Evolutionary conservation across 2,113 vertebrate genomes (phyloP).

Genomic region (Motacilla tschutschensis): DNA sequence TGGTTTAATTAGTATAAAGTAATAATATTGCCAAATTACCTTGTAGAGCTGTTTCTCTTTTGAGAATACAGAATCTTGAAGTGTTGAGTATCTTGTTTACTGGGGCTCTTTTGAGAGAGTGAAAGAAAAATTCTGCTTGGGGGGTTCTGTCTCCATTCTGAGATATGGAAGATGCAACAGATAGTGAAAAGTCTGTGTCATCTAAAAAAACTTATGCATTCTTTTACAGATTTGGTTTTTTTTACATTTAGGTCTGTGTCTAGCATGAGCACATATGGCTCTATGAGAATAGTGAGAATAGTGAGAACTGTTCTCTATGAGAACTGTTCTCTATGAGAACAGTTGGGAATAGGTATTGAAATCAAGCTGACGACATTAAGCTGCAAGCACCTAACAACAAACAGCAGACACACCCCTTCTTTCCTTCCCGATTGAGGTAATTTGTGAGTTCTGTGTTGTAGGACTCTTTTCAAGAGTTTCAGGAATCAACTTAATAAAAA

Average conservation of each 20-base stretch:
- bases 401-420: background rate
- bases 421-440: background rate
- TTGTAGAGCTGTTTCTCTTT: background rate
- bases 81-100: background rate
- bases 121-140: background rate
- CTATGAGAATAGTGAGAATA: background rate
- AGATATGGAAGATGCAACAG: background rate
- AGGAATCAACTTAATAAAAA: conserved; percentile 25
- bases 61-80: background rate
- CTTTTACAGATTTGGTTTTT: background rate
- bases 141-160: background rate
- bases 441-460: background rate
- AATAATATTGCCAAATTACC: background rate
- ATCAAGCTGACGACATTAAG: background rate
- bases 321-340: background rate
- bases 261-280: background rate
- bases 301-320: too few species aligned
- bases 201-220: background rate
- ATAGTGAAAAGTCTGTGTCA: background rate
- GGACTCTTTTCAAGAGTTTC: background rate
- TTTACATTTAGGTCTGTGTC: background rate
- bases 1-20: background rate
- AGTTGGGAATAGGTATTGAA: background rate
- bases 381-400: background rate
- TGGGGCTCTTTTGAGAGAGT: background rate